Conservation (phyloP, 2,797 vertebrate genomes). For the Leontocebus nigricollis region DNA sequence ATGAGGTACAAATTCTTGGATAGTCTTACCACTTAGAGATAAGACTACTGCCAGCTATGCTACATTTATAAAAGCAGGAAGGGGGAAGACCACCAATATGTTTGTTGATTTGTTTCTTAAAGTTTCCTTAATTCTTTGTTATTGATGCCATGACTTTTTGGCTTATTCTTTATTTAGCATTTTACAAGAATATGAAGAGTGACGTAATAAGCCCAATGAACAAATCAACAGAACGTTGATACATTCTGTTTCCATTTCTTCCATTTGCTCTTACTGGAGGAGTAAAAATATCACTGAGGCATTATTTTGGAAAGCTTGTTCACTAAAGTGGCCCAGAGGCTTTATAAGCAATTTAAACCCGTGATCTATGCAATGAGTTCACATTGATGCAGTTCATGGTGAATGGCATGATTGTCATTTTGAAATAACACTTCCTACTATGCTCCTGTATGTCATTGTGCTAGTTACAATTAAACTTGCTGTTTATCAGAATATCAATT, state of each 20-base stretch:
- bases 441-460: slow-evolving; percentile 37
- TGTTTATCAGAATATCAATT: slow-evolving; percentile 79
- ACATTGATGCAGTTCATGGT: neutral
- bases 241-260: neutral
- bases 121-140: neutral
- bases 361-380: neutral
- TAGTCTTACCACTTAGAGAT: slow-evolving; percentile 7
- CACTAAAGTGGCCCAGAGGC: neutral
- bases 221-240: neutral
- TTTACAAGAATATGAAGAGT: neutral
- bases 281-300: neutral
- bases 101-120: slow-evolving; percentile 35
- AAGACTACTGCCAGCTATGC: neutral
- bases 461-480: slow-evolving; percentile 56
- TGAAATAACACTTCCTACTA: neutral
- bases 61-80: slow-evolving; percentile 25
- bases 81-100: neutral
- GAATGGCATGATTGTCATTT: neutral
- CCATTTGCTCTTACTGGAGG: neutral
- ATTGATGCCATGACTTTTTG: neutral
- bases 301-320: slow-evolving; percentile 64
- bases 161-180: slow-evolving; percentile 20
- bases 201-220: neutral
- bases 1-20: slow-evolving; percentile 48
- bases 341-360: slow-evolving; percentile 58